phyloP scores from a whole-genome alignment of 2,113 vertebrate genomes.

The Pelecanoides urinatrix region DNA sequence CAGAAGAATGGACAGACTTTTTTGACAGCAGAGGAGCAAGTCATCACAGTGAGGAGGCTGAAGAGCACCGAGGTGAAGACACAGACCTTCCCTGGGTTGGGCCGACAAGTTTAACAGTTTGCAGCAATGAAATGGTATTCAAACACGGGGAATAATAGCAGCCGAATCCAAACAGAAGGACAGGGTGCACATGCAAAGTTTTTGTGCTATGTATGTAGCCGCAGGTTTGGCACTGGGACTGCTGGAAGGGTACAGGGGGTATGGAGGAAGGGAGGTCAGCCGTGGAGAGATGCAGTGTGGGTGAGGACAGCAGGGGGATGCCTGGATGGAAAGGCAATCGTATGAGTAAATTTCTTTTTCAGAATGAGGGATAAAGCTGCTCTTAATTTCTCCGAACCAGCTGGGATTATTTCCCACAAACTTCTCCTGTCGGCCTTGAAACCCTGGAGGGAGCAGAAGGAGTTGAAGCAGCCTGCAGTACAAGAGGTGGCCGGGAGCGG shows the following conservation, averaged over 20 bases:
- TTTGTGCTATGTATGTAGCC: not conserved
- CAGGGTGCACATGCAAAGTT: not conserved
- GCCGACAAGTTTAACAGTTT: not conserved
- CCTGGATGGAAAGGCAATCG: not conserved
- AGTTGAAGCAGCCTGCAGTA: not conserved
- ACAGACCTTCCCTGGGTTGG: not conserved
- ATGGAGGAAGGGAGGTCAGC: not conserved
- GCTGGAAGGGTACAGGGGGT: rapidly evolving
- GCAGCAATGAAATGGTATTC: not conserved
- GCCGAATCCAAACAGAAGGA: not conserved
- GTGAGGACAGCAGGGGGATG: not conserved
- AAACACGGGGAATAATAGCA: not conserved
- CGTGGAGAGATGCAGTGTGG: not conserved
- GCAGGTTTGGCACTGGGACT: not conserved
- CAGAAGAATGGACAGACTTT: not conserved
- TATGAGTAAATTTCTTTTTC: not conserved
- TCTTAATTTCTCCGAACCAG: not conserved
- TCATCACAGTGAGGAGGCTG: not conserved
- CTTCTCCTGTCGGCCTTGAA: not conserved
- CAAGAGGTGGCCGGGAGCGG: not conserved
- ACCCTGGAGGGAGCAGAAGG: not conserved
- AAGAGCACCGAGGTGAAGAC: not conserved
- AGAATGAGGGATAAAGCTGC: not conserved
- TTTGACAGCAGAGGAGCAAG: not conserved
- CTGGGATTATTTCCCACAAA: not conserved